These are phyloP conservation scores for Clarias batrachus DNA, from an alignment of 2,113 vertebrate genomes.

Conservation along the genomic window DNA sequence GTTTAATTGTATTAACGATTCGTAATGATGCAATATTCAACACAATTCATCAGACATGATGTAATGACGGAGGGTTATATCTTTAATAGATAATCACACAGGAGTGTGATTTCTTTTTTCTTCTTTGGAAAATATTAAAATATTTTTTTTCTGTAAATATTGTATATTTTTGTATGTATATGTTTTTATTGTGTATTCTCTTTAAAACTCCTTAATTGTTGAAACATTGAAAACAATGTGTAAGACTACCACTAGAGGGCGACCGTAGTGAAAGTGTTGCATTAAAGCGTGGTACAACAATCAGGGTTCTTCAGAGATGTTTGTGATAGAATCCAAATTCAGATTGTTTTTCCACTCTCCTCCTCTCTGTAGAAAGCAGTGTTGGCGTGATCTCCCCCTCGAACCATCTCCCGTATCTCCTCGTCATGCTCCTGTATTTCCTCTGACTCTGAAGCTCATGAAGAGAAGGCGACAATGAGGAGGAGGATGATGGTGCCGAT, in stretches of 20 bases:
- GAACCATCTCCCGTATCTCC: neutral
- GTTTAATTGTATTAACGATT: neutral
- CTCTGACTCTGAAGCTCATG: neutral
- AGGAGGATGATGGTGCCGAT: neutral
- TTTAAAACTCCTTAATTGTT: neutral
- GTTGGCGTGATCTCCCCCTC: neutral
- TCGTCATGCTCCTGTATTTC: neutral
- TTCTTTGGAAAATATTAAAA: neutral
- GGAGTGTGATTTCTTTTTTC: neutral
- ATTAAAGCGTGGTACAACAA: neutral
- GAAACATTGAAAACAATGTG: neutral
- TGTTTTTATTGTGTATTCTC: no score
- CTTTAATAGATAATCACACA: neutral
- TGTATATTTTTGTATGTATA: no score
- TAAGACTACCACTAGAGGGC: neutral
- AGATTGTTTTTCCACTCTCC: neutral
- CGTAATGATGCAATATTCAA: neutral
- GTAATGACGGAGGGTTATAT: neutral
- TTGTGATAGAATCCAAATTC: neutral
- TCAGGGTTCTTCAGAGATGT: neutral
- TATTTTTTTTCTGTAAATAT: no score
- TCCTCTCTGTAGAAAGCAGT: constrained; percentile 4
- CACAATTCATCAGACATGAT: neutral
- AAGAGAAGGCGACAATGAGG: neutral
- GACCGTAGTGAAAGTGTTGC: neutral